Conservation (phyloP, 37 sponge, comb jelly and placozoan genomes). For the Halisarca cf. caerulea region DNA sequence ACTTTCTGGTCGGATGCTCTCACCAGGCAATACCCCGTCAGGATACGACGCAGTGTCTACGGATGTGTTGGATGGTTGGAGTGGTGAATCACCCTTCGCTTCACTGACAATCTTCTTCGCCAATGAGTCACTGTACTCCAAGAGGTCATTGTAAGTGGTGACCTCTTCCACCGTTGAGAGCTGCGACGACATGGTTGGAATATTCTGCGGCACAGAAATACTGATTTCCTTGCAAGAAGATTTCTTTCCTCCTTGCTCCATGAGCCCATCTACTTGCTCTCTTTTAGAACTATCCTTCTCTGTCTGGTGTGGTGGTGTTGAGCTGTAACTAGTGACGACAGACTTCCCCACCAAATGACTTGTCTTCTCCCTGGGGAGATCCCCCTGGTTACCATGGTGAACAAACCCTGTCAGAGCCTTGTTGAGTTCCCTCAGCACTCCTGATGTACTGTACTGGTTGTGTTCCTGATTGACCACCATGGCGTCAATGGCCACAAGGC, state of each 20-base stretch:
- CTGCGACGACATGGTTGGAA: neutral
- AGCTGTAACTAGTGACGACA: neutral
- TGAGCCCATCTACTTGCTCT: neutral
- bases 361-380: constrained; percentile 20
- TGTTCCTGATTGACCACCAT: neutral
- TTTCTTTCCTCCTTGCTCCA: neutral
- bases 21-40: neutral
- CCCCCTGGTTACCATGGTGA: constrained; percentile 62
- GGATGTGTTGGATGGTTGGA: neutral
- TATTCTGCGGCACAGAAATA: neutral
- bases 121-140: neutral
- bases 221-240: constrained; percentile 8
- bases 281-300: neutral
- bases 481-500: constrained; percentile 73
- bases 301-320: neutral
- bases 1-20: neutral
- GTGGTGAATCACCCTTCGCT: no score
- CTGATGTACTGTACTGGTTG: constrained; percentile 40
- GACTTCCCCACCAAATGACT: neutral
- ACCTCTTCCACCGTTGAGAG: no score
- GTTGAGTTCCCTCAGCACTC: constrained; percentile 67
- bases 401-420: constrained; percentile 67
- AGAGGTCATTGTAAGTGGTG: neutral
- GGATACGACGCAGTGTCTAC: neutral
- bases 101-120: no score